Base-by-base conservation (phyloP, 1,140 invertebrate species). In the Coptotermes formosanus region DNA sequence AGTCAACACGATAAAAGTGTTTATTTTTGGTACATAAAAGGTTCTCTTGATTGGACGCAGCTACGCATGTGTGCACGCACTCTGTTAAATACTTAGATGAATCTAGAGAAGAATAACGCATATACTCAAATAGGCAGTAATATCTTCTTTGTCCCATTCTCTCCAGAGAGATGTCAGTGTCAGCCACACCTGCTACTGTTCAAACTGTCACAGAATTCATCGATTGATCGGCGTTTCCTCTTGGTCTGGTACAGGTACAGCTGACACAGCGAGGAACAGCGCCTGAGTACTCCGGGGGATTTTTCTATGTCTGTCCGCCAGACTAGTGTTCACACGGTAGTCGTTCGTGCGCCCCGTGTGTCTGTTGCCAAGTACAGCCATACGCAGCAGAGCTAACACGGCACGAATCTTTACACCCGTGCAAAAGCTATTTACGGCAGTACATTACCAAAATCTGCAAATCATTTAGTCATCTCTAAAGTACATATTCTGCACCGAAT, bases 131-230 rank as follows among this genome's bases (percentile, higher is more conserved):
- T 30, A 75, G 25, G 25, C 64, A 25, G n/a, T n/a, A 75, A n/a
- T 75, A n/a, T 30, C 64, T 8, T 75, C 64, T 75, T 75, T 75
- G 2, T 11, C n/a, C 25, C 25, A 75, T 75, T 75, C 30, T 75
- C 64, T 75, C 64, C 25, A 75, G 64, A 75, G 64, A 75, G 64
- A 75, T 75, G 64, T 75, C 64, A 75, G n/a, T n/a, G 64, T 75
- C 64, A 75, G 64, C 25, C 64, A 75, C 64, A 75, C 64, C 64
- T 75, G 64, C 64, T 30, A 75, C 64, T 75, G 64, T 75, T 75
- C 64, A 75, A 75, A 75, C 25, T 75, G 64, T 75, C 64, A 75
- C n/a, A 30, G 64, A 75, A 75, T 75, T 16, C 25, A 75, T 75
- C 64, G 64, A 75, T 30, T 75, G 64, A 75, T 75, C 64, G 7